phyloP scores from a whole-genome alignment of 53 echinoderm and acorn worm species.

The Henricia sp. region DNA sequence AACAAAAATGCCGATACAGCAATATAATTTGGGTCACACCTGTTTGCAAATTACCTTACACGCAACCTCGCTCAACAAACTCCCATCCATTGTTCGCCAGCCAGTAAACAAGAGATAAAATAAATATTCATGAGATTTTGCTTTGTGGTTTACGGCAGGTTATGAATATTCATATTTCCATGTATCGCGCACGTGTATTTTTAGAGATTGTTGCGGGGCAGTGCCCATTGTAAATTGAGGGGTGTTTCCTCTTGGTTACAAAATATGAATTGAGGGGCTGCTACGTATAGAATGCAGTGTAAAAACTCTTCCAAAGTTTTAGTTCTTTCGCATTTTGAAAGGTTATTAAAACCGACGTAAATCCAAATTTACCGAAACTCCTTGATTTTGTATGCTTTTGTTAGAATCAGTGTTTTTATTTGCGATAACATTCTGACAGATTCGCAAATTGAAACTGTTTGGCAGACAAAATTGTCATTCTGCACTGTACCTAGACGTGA shows the following conservation, averaged over 20 bases:
- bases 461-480: no score
- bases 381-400: no score
- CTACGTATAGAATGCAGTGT: no score
- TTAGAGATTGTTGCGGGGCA: constrained; percentile 66
- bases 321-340: no score
- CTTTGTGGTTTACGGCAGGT: constrained; percentile 30
- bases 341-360: no score
- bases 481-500: no score
- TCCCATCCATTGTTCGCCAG: background rate
- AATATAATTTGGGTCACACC: background rate
- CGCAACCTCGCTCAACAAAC: background rate
- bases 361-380: no score
- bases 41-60: constrained; percentile 42
- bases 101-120: background rate
- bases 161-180: constrained; percentile 44
- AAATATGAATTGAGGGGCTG: no score
- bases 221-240: constrained; percentile 29
- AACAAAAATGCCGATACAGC: constrained; percentile 51
- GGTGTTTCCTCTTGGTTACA: constrained; percentile 23
- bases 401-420: no score
- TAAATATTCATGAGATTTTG: constrained; percentile 29
- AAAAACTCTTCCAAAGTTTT: no score
- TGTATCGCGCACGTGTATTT: constrained; percentile 61
- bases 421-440: no score
- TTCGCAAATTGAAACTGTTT: no score